These are phyloP conservation scores for Heliconius hewitsoni DNA, from an alignment of 1,140 invertebrate species.

Conservation along the genomic window DNA sequence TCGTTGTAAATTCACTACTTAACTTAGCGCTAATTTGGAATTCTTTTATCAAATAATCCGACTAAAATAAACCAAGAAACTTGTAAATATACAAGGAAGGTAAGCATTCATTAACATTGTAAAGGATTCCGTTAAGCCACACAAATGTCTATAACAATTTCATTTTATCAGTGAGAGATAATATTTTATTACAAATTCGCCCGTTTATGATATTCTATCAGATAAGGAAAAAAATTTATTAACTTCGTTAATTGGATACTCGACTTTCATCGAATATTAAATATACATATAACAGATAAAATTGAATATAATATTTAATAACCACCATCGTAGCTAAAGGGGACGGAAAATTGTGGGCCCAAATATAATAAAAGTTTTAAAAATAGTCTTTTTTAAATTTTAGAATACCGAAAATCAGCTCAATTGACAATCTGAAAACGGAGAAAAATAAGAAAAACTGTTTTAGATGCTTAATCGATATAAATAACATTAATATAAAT, in stretches of 20 bases:
- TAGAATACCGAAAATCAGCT: too few relatives aligned
- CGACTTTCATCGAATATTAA: slow-evolving; percentile 6
- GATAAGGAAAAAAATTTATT: slow-evolving; percentile 21
- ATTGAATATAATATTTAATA: not conserved
- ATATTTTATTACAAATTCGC: slow-evolving; percentile 24
- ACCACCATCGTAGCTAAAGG: not conserved
- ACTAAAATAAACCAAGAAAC: not conserved
- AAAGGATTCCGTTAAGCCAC: not conserved
- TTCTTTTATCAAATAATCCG: too few relatives aligned
- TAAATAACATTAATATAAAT: too few relatives aligned
- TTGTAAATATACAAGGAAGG: not conserved
- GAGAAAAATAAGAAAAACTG: too few relatives aligned
- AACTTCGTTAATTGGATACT: slow-evolving; percentile 11
- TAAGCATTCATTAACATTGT: not conserved
- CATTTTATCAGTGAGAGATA: slow-evolving; percentile 14
- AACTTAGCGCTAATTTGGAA: too few relatives aligned
- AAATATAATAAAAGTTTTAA: too few relatives aligned
- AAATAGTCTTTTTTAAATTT: too few relatives aligned
- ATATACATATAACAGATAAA: not conserved
- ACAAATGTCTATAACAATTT: not conserved
- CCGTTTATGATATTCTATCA: slow-evolving; percentile 16
- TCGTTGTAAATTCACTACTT: too few relatives aligned
- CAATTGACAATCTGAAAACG: too few relatives aligned
- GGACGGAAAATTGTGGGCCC: too few relatives aligned
- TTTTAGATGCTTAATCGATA: too few relatives aligned